Conservation (phyloP, 2,113 vertebrate species). For the Bubo bubo region DNA sequence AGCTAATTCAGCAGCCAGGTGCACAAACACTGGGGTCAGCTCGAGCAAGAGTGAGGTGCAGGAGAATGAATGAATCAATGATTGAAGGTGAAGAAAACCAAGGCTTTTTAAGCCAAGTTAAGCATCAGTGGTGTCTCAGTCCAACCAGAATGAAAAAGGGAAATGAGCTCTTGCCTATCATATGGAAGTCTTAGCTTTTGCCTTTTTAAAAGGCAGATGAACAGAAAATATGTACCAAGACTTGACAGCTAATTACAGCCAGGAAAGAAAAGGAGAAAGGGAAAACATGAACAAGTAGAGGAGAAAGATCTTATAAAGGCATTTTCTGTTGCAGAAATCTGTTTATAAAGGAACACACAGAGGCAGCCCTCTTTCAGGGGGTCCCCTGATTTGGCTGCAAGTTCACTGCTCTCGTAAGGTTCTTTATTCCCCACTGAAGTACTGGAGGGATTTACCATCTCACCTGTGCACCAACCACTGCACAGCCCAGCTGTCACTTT, state of each 20-base stretch:
- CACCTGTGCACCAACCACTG: accelerated
- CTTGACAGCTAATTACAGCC: background rate
- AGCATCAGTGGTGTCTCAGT: background rate
- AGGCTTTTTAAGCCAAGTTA: background rate
- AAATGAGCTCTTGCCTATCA: background rate
- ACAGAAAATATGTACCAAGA: background rate
- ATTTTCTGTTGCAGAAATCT: background rate
- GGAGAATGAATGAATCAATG: background rate
- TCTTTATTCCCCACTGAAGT: background rate
- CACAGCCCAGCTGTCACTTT: background rate
- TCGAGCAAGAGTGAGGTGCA: background rate
- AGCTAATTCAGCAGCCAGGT: background rate
- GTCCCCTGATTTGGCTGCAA: background rate
- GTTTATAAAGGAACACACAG: background rate
- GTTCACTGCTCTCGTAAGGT: background rate
- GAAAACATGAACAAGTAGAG: background rate
- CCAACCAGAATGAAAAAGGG: background rate
- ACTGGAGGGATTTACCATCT: background rate
- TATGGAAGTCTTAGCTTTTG: background rate
- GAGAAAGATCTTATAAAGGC: background rate
- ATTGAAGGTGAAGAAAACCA: background rate
- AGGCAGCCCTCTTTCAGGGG: background rate
- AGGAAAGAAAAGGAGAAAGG: background rate
- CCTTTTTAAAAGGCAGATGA: background rate
- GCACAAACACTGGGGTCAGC: background rate